Evolutionary conservation across 2,888 invertebrate species (phyloP).

Genomic region (Lypha dubia): DNA sequence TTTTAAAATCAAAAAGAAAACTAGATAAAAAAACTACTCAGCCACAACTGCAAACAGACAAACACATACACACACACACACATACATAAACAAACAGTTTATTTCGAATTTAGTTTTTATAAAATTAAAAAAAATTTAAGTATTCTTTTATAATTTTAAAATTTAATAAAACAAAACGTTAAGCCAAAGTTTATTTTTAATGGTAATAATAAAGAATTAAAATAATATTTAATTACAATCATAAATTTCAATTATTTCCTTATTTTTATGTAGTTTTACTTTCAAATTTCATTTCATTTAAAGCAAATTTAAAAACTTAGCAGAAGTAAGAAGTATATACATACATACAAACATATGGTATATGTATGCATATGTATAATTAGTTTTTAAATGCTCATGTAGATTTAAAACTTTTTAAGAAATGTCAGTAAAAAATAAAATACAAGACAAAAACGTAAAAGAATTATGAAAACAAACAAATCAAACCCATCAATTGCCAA

Average conservation of each 20-base stretch:
- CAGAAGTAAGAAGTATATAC: constrained; percentile 27
- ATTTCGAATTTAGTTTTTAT: constrained; percentile 64
- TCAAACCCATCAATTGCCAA: constrained; percentile 84
- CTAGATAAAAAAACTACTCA: constrained; percentile 27
- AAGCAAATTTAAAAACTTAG: constrained; percentile 32
- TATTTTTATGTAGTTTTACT: constrained; percentile 49
- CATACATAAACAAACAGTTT: constrained; percentile 59
- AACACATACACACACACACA: constrained; percentile 53
- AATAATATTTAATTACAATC: constrained; percentile 42
- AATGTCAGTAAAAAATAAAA: constrained; percentile 64
- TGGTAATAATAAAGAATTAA: constrained; percentile 67
- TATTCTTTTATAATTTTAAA: constrained; percentile 67
- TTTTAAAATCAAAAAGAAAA: constrained; percentile 52
- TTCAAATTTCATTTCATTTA: constrained; percentile 47
- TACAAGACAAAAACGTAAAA: constrained; percentile 69
- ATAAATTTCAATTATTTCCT: constrained; percentile 40
- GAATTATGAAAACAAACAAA: constrained; percentile 72
- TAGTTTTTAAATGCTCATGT: constrained; percentile 61
- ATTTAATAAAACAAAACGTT: constrained; percentile 70
- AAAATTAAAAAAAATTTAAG: constrained; percentile 47
- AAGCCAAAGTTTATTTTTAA: constrained; percentile 82
- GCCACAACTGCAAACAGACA: constrained; percentile 2
- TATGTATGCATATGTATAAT: too few species aligned
- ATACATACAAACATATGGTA: constrained; percentile 17
- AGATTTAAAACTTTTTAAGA: constrained; percentile 63